These are phyloP conservation scores for Meloe dianella DNA, from an alignment of 2,888 invertebrate genomes.

Conservation along the genomic window DNA sequence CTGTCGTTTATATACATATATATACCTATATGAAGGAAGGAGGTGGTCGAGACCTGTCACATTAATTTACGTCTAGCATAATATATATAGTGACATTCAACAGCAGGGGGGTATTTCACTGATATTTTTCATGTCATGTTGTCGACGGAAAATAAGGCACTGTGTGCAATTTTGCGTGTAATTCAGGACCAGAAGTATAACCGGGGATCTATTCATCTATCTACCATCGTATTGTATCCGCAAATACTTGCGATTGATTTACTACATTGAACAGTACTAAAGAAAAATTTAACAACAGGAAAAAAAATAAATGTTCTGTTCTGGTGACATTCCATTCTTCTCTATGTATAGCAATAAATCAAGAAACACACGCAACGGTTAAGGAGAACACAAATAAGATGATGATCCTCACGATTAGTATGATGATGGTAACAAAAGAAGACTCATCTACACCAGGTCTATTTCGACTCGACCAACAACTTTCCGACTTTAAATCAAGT, in stretches of 20 bases:
- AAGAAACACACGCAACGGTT: neutral
- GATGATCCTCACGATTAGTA: neutral
- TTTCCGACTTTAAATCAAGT: neutral
- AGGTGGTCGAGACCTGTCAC: constrained; percentile 46
- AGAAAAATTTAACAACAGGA: constrained; percentile 10
- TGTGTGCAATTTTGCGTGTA: constrained; percentile 57
- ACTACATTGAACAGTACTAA: constrained; percentile 22
- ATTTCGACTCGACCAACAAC: no score
- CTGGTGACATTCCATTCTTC: constrained; percentile 23
- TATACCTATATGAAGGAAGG: constrained; percentile 28
- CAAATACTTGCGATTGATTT: constrained; percentile 30
- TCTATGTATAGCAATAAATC: neutral
- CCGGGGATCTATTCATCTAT: constrained; percentile 35
- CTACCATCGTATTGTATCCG: constrained; percentile 25
- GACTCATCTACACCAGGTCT: neutral
- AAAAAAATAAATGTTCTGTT: constrained; percentile 26
- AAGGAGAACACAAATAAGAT: neutral
- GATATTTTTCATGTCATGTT: constrained; percentile 50
- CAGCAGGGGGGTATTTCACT: constrained; percentile 35
- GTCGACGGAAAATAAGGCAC: constrained; percentile 50
- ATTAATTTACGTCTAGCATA: constrained; percentile 43
- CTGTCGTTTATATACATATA: constrained; percentile 34
- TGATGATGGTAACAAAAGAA: neutral
- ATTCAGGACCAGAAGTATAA: constrained; percentile 49
- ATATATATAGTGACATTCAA: constrained; percentile 35